Percentiles rank a stretch among this genome's conserved stretches.
Conservation (phyloP, 1,140 invertebrate species). For the Aphidius ervi region DNA sequence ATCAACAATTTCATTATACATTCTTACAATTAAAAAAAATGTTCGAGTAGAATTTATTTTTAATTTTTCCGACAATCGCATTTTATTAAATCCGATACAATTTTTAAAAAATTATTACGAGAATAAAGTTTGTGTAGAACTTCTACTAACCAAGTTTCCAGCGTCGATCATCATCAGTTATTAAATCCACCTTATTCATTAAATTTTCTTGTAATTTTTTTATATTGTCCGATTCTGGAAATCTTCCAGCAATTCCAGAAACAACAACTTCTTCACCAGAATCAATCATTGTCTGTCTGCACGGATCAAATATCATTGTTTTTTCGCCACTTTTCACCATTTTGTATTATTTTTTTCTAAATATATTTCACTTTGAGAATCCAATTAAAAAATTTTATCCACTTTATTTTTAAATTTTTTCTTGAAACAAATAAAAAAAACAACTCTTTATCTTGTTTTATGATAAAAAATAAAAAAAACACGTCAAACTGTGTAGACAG, state of each 20-base stretch:
- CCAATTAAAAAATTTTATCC: no score
- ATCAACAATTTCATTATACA: no score
- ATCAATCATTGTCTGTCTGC: slow-evolving; percentile 19
- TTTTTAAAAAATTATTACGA: background rate
- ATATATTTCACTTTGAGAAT: no score
- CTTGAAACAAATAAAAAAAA: no score
- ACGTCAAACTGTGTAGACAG: no score
- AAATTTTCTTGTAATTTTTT: slow-evolving; percentile 76
- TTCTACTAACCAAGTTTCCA: slow-evolving; percentile 63
- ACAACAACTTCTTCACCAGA: slow-evolving; percentile 79
- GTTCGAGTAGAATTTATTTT: no score
- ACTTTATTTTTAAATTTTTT: no score
- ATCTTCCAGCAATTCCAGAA: slow-evolving; percentile 75
- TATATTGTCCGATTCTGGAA: slow-evolving; percentile 81
- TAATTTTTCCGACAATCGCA: no score
- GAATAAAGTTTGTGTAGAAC: no score
- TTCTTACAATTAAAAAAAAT: no score
- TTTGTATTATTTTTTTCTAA: background rate
- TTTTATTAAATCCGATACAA: background rate
- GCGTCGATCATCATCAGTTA: slow-evolving; percentile 71
- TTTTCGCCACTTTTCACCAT: slow-evolving; percentile 4
- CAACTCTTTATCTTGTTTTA: no score
- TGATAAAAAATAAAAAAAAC: no score
- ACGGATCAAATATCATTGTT: slow-evolving; percentile 7
- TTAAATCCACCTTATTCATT: slow-evolving; percentile 71